Evolutionary conservation across 2,888 invertebrate species (phyloP), one percentile per base, ranked within the genome.

Genomic region (Malacosoma neustria): DNA sequence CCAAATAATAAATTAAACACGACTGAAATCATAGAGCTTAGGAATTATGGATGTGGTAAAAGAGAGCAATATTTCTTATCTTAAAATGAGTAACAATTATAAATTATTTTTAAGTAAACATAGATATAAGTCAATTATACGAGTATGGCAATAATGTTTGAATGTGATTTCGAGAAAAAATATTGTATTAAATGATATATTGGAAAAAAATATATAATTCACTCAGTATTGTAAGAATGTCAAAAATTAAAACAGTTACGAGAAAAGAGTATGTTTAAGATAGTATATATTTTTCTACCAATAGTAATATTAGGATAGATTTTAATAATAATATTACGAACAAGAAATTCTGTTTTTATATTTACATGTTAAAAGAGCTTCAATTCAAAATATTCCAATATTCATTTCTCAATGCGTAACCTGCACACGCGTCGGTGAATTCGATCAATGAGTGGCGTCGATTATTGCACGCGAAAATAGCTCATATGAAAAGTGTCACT

Each of bases 61-160:
- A 13, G n/a, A 11, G 12, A 31, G 11, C 31, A 11, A 2, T 11
- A n/a, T 11, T 31, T 31, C 5, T 5, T 31, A 11, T 7, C n/a
- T 7, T 7, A 9, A n/a, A 29, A 34, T 29, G 14, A 31, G 4
- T 14, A 33, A 39, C 13, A 32, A 22, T 29, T 22, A 35, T 35
- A 14, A 13, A 34, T 11, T 33, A 30, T 32, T 39, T 35, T 37
- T 44, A 40, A 37, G 41, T 46, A 52, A 48, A 35, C 43, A 44
- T 67, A 70, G 57, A 33, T 52, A 13, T 71, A 71, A 70, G 72
- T 65, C 64, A 68, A 70, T 70, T 70, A 67, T 30, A 51, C 54
- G 40, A 49, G 51, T 57, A 58, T 58, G 64, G 77, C 72, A 77
- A 79, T 80, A 80, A 73, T 29, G 48, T 50, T 60, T 60, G 50